Percentiles rank a stretch among this genome's conserved stretches.
Evolutionary conservation across 2,888 invertebrate species (phyloP).

Genomic region (Coleophora flavipennella): DNA sequence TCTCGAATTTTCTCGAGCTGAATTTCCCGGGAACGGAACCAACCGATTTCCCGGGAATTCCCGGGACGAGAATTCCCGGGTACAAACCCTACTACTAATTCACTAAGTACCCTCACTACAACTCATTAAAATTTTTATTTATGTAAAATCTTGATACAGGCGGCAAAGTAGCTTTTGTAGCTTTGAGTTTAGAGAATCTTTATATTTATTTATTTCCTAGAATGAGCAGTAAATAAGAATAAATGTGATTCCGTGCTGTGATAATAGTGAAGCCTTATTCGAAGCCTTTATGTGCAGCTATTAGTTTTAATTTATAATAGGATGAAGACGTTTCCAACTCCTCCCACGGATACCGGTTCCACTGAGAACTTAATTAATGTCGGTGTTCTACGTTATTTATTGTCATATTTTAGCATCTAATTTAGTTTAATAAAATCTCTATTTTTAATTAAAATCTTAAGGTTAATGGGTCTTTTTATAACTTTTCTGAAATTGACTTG

Average conservation of each 20-base stretch:
- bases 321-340: constrained; percentile 56
- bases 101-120: no score
- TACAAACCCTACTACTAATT: no score
- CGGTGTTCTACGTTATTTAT: constrained; percentile 31
- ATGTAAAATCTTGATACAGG: constrained; percentile 5
- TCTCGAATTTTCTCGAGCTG: no score
- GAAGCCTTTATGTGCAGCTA: constrained; percentile 44
- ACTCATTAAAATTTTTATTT: no score
- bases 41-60: no score
- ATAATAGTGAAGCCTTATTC: constrained; percentile 46
- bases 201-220: constrained; percentile 46
- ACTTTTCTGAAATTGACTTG: not conserved
- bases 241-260: constrained; percentile 58
- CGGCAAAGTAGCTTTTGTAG: constrained; percentile 17
- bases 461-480: not conserved
- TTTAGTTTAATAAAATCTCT: constrained; percentile 6
- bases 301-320: constrained; percentile 56
- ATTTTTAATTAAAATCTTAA: constrained; percentile 3
- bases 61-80: no score
- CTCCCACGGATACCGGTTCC: constrained; percentile 41
- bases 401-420: constrained; percentile 34
- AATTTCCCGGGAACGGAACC: no score
- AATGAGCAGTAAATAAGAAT: constrained; percentile 46
- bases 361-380: constrained; percentile 42
- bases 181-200: constrained; percentile 38